Percentiles rank a stretch among this genome's conserved stretches.
phyloP scores from a whole-genome alignment of 2,888 invertebrate species.

The Chaetogeoica ovagalla region DNA sequence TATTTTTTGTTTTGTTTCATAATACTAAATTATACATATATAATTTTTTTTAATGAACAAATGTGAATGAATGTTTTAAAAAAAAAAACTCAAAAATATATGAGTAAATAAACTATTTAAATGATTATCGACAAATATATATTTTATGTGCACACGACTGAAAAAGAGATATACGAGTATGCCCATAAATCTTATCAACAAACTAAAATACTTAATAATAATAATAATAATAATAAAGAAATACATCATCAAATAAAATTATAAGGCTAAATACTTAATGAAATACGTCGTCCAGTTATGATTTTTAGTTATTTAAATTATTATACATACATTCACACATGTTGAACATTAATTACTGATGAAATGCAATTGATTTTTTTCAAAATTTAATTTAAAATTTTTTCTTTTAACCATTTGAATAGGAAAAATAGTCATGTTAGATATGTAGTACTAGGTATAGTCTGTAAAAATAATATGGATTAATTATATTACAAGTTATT shows the following conservation, averaged over 20 bases:
- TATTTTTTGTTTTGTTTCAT: too few relatives aligned
- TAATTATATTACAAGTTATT: constrained; percentile 10
- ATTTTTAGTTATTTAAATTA: background rate
- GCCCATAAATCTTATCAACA: constrained; percentile 9
- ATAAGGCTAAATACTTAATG: background rate
- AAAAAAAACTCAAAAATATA: constrained; percentile 17
- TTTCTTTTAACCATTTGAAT: background rate
- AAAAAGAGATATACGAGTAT: background rate
- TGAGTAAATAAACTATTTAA: background rate
- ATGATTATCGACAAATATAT: background rate
- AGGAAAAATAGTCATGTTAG: constrained; percentile 22
- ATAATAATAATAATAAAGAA: constrained; percentile 3
- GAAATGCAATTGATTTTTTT: background rate
- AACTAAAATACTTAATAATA: constrained; percentile 2
- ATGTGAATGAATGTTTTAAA: background rate
- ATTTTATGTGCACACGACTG: background rate
- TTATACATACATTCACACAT: background rate
- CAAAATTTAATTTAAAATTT: background rate
- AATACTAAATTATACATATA: too few relatives aligned
- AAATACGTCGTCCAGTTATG: background rate
- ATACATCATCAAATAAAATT: background rate
- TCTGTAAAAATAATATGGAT: background rate
- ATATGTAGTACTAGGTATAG: background rate
- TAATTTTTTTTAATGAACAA: constrained; percentile 24
- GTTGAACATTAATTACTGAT: background rate